A percentile compares a stretch with the other conserved stretches of the same genome.
These are phyloP conservation scores for Hippocampus mohnikei DNA, from an alignment of 2,113 vertebrate species.

Conservation along the genomic window DNA sequence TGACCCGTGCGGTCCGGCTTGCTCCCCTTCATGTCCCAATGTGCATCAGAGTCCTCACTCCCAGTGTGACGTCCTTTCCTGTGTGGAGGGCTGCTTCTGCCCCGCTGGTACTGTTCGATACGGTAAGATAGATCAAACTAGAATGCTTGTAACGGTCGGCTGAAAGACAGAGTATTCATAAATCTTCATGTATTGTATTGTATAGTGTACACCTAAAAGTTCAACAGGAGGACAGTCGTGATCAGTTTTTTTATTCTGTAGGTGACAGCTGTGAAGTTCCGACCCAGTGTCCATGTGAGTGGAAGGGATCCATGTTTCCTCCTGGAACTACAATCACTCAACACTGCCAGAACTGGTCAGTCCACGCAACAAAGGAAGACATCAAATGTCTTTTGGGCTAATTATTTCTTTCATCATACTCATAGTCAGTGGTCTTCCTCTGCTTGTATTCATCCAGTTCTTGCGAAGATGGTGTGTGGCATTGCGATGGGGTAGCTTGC, in stretches of 20 bases:
- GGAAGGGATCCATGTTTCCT: slow-evolving; percentile 77
- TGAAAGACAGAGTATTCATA: neutral
- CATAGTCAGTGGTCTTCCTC: neutral
- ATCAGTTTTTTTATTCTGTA: slow-evolving; percentile 34
- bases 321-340: slow-evolving; percentile 68
- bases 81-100: slow-evolving; percentile 90
- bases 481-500: slow-evolving; percentile 67
- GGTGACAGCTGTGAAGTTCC: slow-evolving; percentile 73
- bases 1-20: slow-evolving; percentile 79
- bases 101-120: slow-evolving; percentile 73
- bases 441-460: slow-evolving; percentile 66
- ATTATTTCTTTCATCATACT: neutral
- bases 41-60: slow-evolving; percentile 51
- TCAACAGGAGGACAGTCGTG: no score
- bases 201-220: no score
- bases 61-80: slow-evolving; percentile 70
- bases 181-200: no score
- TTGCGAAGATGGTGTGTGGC: slow-evolving; percentile 76
- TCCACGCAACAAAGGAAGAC: neutral
- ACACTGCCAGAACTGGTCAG: slow-evolving; percentile 86
- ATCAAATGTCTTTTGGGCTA: neutral
- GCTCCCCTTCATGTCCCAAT: slow-evolving; percentile 72
- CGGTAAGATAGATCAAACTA: slow-evolving; percentile 52
- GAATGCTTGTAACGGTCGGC: neutral
- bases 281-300: slow-evolving; percentile 79